These are phyloP conservation scores for Drosophila novamexicana DNA, from an alignment of 1,140 invertebrate genomes.

Conservation along the genomic window DNA sequence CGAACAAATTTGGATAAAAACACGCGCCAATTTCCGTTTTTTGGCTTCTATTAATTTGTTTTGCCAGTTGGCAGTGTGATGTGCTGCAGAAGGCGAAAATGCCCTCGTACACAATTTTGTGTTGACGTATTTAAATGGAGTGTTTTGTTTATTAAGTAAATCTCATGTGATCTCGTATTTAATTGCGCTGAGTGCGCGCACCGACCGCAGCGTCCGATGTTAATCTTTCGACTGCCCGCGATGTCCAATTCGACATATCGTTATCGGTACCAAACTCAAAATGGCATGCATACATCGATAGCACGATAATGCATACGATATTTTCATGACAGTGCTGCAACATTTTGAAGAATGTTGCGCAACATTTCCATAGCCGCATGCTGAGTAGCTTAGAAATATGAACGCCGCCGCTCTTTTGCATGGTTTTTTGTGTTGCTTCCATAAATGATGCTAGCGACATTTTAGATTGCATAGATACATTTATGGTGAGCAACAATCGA, in stretches of 20 bases:
- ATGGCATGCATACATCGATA: constrained; percentile 36
- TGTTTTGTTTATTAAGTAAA: constrained; percentile 46
- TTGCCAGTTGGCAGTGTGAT: constrained; percentile 14
- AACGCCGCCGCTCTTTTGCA: neutral
- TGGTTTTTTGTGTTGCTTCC: neutral
- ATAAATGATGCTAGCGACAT: neutral
- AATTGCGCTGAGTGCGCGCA: constrained; percentile 35
- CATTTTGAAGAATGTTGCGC: constrained; percentile 5
- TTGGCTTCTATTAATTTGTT: constrained; percentile 6
- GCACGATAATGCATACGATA: neutral
- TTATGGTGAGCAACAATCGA: neutral
- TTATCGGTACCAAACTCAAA: constrained; percentile 30
- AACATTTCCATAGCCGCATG: neutral
- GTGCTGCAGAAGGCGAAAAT: constrained; percentile 31
- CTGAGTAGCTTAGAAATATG: constrained; percentile 1
- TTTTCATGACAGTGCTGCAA: constrained; percentile 14
- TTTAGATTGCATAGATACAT: neutral
- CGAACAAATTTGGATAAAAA: constrained; percentile 14
- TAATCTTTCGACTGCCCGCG: constrained; percentile 42
- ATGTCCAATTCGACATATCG: constrained; percentile 33
- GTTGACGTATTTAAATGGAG: constrained; percentile 61
- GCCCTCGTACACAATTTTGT: constrained; percentile 22
- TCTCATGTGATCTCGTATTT: constrained; percentile 22
- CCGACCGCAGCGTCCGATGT: constrained; percentile 45
- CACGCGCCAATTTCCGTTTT: constrained; percentile 12